Evolutionary conservation across 2,797 vertebrate species (phyloP).

Genomic region (Bradypodion pumilum): DNA sequence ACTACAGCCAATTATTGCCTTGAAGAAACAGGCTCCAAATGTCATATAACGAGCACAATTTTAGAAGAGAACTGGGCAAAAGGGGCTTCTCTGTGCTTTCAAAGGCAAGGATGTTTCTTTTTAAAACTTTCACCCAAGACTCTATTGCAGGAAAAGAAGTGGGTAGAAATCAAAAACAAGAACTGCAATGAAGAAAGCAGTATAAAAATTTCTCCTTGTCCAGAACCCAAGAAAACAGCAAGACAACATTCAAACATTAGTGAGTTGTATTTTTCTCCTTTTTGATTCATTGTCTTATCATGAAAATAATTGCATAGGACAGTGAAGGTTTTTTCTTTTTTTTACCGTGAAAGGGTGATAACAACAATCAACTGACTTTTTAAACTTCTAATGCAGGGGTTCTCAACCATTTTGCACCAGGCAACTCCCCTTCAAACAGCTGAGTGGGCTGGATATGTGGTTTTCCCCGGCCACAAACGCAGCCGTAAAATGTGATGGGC

Average conservation of each 20-base stretch:
- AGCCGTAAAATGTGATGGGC: too few species aligned
- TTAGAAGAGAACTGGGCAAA: neutral
- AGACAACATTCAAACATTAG: neutral
- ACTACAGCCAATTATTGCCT: neutral
- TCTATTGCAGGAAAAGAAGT: neutral
- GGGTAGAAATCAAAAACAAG: neutral
- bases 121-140: neutral
- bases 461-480: too few species aligned
- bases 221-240: slow-evolving; percentile 31
- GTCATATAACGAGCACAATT: neutral
- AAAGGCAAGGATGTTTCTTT: slow-evolving; percentile 1
- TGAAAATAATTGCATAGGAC: slow-evolving; percentile 11
- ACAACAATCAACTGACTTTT: neutral
- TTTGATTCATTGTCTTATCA: slow-evolving; percentile 14
- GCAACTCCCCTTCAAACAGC: too few species aligned
- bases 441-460: too few species aligned
- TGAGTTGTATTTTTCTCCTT: neutral
- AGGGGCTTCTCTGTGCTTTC: neutral
- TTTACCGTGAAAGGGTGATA: neutral
- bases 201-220: slow-evolving; percentile 23
- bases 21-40: neutral
- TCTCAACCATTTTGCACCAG: too few species aligned
- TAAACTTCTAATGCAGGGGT: slow-evolving; percentile 36
- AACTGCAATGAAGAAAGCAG: neutral
- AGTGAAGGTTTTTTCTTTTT: slow-evolving; percentile 12